Base-by-base conservation (phyloP, 2,797 vertebrate species). In the Pachyuromys duprasi region DNA sequence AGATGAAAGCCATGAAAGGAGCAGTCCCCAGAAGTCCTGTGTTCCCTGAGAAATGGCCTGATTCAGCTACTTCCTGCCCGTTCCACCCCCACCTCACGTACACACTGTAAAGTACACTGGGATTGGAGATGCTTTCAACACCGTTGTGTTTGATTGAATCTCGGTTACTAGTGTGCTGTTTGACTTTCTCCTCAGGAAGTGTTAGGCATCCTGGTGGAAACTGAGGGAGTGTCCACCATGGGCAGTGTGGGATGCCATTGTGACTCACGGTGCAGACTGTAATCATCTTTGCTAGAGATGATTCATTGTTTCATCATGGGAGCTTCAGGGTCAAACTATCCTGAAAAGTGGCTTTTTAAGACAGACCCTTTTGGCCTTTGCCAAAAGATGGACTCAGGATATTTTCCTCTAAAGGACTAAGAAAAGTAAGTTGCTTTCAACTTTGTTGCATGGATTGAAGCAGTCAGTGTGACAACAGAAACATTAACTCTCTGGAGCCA, bases 331-430 rank as follows among this genome's bases (percentile, higher is more conserved):
- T 74, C 62, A 75, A n/a, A 45, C 65, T 15, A 90, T 33, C 57
- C 55, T 45, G 33, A 26, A 60, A 69, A 65, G n/a, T 31, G 36
- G n/a, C 65, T 69, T 82, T 91, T 81, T 0, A 84, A 86, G 89
- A 83, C 62, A 93, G 36, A 93, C 49, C 65, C 42, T 81, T 89
- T 89, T 57, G 36, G 74, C 69, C 78, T 97, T 49, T 70, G 74
- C 78, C 45, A 80, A 93, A 96, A 91, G 90, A 97, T 97, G 94
- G 95, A 95, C 53, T 93, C 81, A 12, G 84, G 72, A 49, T 15
- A 55, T 63, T 87, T 92, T 82, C 36, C 79, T 88, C 55, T 87
- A 65, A 8, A 79, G 55, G 55, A 80, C 76, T 82, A 94, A 96
- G 72, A 87, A 93, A 92, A 67, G 96, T 96, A 93, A 97, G 96